phyloP scores from a whole-genome alignment of 2,888 invertebrate genomes.

The Drosophila kokeensis region DNA sequence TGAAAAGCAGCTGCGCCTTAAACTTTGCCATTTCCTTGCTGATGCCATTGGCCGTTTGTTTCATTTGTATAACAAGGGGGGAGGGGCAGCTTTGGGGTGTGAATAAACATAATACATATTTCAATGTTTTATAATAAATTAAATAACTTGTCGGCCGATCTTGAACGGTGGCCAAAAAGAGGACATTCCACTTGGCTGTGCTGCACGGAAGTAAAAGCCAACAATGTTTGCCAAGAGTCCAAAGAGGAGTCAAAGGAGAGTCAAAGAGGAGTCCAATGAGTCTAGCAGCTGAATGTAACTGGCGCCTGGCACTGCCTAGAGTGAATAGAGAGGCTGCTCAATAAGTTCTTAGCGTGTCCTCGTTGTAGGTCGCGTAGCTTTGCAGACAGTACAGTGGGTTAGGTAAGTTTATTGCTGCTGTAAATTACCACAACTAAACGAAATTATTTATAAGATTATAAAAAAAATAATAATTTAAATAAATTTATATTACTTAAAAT shows the following conservation, averaged over 20 bases:
- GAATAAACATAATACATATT: slow-evolving; percentile 74
- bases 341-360: slow-evolving; percentile 50
- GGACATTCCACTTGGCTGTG: slow-evolving; percentile 41
- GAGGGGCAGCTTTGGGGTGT: slow-evolving; percentile 22
- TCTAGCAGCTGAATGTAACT: slow-evolving; percentile 2
- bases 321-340: slow-evolving; percentile 37
- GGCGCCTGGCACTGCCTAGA: slow-evolving; percentile 19
- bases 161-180: slow-evolving; percentile 42
- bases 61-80: slow-evolving; percentile 37
- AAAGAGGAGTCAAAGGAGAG: background rate
- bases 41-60: slow-evolving; percentile 39
- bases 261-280: slow-evolving; percentile 2
- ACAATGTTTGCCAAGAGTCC: slow-evolving; percentile 34
- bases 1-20: slow-evolving; percentile 61
- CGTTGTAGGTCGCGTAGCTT: slow-evolving; percentile 6
- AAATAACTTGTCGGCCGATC: slow-evolving; percentile 71
- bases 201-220: slow-evolving; percentile 22
- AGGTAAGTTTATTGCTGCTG: background rate
- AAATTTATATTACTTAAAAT: background rate
- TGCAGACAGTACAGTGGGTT: slow-evolving; percentile 22
- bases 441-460: background rate
- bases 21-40: slow-evolving; percentile 72
- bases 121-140: slow-evolving; percentile 77
- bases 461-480: background rate
- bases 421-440: background rate